A percentile compares a stretch with the other conserved stretches of the same genome.
Conservation (phyloP, 64 coral and sea anemone species). For the Acropora yongei region DNA sequence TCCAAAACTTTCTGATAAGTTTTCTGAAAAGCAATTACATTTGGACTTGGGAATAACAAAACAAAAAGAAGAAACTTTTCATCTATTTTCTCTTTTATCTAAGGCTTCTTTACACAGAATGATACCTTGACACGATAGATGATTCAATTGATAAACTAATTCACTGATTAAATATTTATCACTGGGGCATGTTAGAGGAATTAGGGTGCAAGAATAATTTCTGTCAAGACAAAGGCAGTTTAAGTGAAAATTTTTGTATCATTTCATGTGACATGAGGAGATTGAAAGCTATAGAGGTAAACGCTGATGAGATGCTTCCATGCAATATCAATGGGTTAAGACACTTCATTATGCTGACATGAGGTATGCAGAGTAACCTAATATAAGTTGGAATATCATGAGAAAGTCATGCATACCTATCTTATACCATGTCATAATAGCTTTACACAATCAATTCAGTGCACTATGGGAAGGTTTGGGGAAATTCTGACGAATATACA, state of each 20-base stretch:
- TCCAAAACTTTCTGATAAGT: slow-evolving; percentile 20
- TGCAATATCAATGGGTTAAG: slow-evolving; percentile 10
- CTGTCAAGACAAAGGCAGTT: background rate
- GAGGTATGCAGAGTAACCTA: background rate
- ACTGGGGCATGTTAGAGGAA: slow-evolving; percentile 18
- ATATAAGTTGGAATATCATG: background rate
- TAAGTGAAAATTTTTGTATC: slow-evolving; percentile 30
- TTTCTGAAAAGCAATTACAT: slow-evolving; percentile 21
- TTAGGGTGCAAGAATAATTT: slow-evolving; percentile 32
- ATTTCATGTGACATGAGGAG: slow-evolving; percentile 15
- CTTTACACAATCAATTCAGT: slow-evolving; percentile 6
- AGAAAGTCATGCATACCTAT: slow-evolving; percentile 13
- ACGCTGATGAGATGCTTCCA: slow-evolving; percentile 21
- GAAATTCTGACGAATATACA: slow-evolving; percentile 21
- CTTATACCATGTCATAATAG: background rate
- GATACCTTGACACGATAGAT: slow-evolving; percentile 26
- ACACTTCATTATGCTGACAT: slow-evolving; percentile 28
- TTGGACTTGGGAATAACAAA: slow-evolving; percentile 4
- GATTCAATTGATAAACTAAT: slow-evolving; percentile 33
- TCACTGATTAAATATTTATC: slow-evolving; percentile 10
- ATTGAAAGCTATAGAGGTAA: slow-evolving; percentile 17
- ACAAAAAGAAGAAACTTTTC: background rate
- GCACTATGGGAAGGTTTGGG: slow-evolving; percentile 16
- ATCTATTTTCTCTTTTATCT: slow-evolving; percentile 25
- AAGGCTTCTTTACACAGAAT: slow-evolving; percentile 10